A percentile compares a stretch with the other conserved stretches of the same genome.
Evolutionary conservation across 1,140 invertebrate species (phyloP).

Genomic region (Chironomus striatipennis): DNA sequence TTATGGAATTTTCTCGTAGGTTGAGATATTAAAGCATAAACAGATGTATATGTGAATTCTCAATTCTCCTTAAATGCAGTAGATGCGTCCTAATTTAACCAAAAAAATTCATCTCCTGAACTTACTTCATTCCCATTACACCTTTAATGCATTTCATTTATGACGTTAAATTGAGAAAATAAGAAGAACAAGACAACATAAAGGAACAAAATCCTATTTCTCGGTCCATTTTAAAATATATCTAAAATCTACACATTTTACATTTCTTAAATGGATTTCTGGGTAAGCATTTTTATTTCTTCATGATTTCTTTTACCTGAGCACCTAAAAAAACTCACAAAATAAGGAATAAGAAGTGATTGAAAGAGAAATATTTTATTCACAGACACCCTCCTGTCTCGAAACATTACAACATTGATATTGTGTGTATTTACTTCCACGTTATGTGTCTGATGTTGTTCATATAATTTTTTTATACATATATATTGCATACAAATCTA

Average conservation of each 20-base stretch:
- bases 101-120: no score
- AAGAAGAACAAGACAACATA: not conserved
- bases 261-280: not conserved
- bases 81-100: no score
- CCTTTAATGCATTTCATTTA: not conserved
- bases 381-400: not conserved
- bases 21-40: not conserved
- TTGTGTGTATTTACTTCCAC: not conserved
- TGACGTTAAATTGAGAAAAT: not conserved
- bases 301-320: no score
- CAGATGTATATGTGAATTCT: no score
- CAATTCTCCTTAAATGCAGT: no score
- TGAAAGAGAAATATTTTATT: not conserved
- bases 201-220: not conserved
- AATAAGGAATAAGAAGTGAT: no score
- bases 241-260: not conserved
- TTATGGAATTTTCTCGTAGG: no score
- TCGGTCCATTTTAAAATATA: constrained; percentile 16
- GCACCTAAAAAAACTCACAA: no score
- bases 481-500: not conserved
- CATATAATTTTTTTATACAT: no score
- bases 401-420: not conserved
- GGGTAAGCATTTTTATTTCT: not conserved
- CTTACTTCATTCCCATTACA: not conserved
- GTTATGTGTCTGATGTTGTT: not conserved